Conservation (phyloP, 37 sponge, comb jelly and placozoan species). For the Hormiphora californensis region DNA sequence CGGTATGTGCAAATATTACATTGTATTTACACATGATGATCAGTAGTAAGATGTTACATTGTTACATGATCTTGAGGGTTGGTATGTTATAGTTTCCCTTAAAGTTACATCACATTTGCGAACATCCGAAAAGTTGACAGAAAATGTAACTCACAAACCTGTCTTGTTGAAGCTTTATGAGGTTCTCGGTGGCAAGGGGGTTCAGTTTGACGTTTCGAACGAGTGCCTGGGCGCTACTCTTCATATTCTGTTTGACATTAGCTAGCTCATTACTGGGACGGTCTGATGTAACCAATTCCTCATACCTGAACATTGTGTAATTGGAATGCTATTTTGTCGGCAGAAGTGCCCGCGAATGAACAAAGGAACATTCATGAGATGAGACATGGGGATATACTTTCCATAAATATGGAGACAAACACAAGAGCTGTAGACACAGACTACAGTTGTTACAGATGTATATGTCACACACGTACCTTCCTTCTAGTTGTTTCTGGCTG, state of each 20-base stretch:
- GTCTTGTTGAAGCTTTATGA: slow-evolving; percentile 53
- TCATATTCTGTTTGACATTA: slow-evolving; percentile 31
- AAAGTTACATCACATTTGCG: no score
- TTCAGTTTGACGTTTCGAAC: slow-evolving; percentile 27
- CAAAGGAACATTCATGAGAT: not conserved
- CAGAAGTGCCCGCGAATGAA: not conserved
- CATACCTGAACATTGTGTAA: no score
- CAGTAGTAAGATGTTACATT: no score
- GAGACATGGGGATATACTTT: not conserved
- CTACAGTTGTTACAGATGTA: not conserved
- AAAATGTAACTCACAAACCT: no score
- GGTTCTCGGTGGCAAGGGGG: slow-evolving; percentile 52
- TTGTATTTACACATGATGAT: not conserved
- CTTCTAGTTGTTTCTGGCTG: slow-evolving; percentile 68
- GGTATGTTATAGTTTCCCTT: no score
- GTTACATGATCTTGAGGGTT: no score
- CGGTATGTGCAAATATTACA: not conserved
- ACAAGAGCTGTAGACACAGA: not conserved
- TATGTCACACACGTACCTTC: not conserved
- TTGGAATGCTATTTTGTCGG: no score
- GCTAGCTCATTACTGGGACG: not conserved
- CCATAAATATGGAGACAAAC: not conserved
- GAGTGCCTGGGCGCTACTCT: slow-evolving; percentile 43
- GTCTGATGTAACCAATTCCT: not conserved
- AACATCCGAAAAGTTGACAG: no score